Evolutionary conservation across 2,113 vertebrate genomes (phyloP), one percentile per base, ranked within the genome.

Genomic region (Catharus fuscescens): DNA sequence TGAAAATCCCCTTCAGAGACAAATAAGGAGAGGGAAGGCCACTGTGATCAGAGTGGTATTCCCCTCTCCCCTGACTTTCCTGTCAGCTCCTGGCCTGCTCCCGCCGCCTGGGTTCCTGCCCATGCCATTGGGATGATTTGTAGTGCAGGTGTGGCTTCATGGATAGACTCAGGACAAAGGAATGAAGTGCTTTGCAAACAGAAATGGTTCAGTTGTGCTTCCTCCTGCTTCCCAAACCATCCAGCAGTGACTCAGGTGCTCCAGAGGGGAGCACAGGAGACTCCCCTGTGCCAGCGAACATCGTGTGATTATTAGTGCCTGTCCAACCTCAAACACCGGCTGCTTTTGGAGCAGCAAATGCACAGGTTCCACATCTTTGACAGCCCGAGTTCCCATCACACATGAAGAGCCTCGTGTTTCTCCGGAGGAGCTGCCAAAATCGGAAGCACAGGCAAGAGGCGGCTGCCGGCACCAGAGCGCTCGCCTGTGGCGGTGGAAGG

Each of bases 11-110:
- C 82, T 97, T 96, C 84, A 96, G 66, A 95, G 96, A 97, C 97
- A 98, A 97, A 98, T 97, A 98, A 98, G 97, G 97, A 97, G 93
- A 26, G 36, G 70, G 70, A 88, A 96, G 76, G 85, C 84, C 6
- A 3, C 31, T 0, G 4, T 60, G 70, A 78, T 91, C 45, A 50
- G 80, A 83, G 59, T 5, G 1, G 60, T 0, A 0, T 60, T 83
- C 40, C 2, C 8, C 50, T 31, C 42, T 72, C 34, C 45, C 26
- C 24, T 2, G 4, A 8, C 23, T 65, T 73, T 32, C 57, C 71
- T 2, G 0, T 32, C 5, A 14, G 80, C 45, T 77, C 54, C 6
- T 11, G 34, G 78, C 70, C 38, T 0, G 1, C n/a, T 34, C 50
- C 21, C 0, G 0, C 69, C 62, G 44, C 25, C 52, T 3, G 4